Conservation (phyloP, 1,140 invertebrate species). For the Spodoptera litura region DNA sequence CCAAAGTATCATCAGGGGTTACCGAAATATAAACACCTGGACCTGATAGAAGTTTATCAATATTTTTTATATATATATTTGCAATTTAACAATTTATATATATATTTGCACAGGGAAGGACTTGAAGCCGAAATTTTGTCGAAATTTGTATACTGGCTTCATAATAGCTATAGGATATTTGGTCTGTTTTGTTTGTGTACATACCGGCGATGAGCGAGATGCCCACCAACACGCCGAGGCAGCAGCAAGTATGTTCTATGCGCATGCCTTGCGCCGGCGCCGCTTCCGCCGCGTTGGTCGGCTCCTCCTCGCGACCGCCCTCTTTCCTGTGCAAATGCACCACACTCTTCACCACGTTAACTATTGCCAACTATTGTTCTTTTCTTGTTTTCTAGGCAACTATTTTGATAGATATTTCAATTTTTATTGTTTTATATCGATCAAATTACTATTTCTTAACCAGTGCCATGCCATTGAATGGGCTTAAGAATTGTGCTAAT, state of each 20-base stretch:
- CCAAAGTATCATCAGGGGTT: too few relatives aligned
- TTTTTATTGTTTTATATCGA: too few relatives aligned
- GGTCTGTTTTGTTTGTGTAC: background rate
- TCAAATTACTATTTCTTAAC: too few relatives aligned
- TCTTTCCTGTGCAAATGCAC: constrained; percentile 73
- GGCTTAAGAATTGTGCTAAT: background rate
- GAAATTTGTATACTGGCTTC: too few relatives aligned
- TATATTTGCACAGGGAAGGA: too few relatives aligned
- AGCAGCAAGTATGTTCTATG: constrained; percentile 83
- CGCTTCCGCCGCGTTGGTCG: constrained; percentile 75
- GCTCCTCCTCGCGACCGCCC: constrained; percentile 82
- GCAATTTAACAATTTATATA: too few relatives aligned
- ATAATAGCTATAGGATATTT: background rate
- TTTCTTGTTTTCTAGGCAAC: background rate
- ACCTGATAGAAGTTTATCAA: too few relatives aligned
- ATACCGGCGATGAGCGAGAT: constrained; percentile 84
- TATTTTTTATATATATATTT: too few relatives aligned
- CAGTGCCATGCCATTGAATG: too few relatives aligned
- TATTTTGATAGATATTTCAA: background rate
- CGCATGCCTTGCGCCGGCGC: constrained; percentile 70
- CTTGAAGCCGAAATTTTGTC: too few relatives aligned
- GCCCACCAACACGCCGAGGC: constrained; percentile 84
- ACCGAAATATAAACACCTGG: too few relatives aligned
- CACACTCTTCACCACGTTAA: constrained; percentile 4
- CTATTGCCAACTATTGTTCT: background rate